phyloP scores from a whole-genome alignment of 2,888 invertebrate species.

The Orthosia gothica region DNA sequence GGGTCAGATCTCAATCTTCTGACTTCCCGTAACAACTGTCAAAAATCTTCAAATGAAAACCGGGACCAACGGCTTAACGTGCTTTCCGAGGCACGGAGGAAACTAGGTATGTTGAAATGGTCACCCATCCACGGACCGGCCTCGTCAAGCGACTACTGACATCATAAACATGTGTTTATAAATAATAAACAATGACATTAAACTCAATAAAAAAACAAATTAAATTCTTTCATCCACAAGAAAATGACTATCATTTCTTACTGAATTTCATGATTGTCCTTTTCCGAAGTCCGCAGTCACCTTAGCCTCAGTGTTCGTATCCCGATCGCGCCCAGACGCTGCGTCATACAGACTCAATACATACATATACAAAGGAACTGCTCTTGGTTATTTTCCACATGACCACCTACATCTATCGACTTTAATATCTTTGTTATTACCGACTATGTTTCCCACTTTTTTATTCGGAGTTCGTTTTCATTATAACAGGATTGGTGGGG shows the following conservation, averaged over 20 bases:
- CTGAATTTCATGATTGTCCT: slow-evolving; percentile 5
- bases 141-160: neutral
- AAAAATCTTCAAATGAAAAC: too few relatives aligned
- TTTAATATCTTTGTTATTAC: slow-evolving; percentile 68
- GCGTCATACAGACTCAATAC: slow-evolving; percentile 76
- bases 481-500: slow-evolving; percentile 25
- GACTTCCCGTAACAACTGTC: too few relatives aligned
- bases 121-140: too few relatives aligned
- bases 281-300: slow-evolving; percentile 51
- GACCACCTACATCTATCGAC: slow-evolving; percentile 68
- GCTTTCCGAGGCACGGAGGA: too few relatives aligned
- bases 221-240: neutral
- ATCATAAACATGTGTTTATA: neutral
- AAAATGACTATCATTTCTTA: neutral
- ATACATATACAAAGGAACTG: slow-evolving; percentile 66
- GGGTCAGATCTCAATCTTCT: too few relatives aligned
- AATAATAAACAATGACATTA: neutral
- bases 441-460: slow-evolving; percentile 48
- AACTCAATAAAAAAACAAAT: too few relatives aligned
- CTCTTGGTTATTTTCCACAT: slow-evolving; percentile 81
- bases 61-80: too few relatives aligned
- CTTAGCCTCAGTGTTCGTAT: slow-evolving; percentile 59
- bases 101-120: too few relatives aligned
- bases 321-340: slow-evolving; percentile 80
- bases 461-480: slow-evolving; percentile 38